Evolutionary conservation across 2,797 vertebrate species (phyloP).

Genomic region (Varecia variegata): DNA sequence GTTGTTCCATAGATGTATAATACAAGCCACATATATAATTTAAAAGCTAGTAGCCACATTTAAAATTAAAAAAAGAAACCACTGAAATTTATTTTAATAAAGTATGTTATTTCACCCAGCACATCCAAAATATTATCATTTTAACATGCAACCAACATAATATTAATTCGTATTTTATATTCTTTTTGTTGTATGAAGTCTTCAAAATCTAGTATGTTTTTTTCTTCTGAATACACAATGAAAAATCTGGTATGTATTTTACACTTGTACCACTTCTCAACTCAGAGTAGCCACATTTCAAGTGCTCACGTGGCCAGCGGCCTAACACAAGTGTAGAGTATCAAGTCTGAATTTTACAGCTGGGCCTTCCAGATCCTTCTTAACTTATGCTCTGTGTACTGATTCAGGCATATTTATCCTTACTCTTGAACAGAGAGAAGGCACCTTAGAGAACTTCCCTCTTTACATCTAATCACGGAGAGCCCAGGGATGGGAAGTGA

Average conservation of each 20-base stretch:
- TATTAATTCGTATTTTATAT: neutral
- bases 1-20: neutral
- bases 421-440: neutral
- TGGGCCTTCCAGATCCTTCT: neutral
- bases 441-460: neutral
- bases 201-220: neutral
- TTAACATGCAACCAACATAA: neutral
- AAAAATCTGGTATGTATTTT: neutral
- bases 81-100: neutral
- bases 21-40: neutral
- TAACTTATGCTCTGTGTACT: neutral
- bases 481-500: neutral
- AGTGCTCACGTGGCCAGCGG: neutral
- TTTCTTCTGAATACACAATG: neutral
- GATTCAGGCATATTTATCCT: neutral
- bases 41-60: neutral
- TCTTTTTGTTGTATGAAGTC: neutral
- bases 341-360: neutral
- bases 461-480: neutral
- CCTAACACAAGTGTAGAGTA: neutral
- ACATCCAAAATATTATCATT: slow-evolving; percentile 1
- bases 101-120: neutral
- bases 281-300: neutral
- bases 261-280: neutral
- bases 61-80: neutral